phyloP scores from a whole-genome alignment of 1,140 invertebrate species.

The Drosophila arizonae region DNA sequence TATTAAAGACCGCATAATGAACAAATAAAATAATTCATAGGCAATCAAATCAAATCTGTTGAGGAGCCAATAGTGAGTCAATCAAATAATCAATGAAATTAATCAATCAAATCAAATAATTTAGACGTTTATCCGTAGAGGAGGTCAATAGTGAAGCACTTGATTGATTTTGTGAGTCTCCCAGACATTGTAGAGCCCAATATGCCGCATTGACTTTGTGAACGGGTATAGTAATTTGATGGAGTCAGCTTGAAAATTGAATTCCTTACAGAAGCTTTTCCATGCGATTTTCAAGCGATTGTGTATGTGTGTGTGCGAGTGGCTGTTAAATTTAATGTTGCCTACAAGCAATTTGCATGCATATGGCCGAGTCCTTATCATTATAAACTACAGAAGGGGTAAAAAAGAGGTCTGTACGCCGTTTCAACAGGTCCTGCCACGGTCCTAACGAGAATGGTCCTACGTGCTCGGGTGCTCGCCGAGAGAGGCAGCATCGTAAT shows the following conservation, averaged over 20 bases:
- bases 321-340: constrained; percentile 47
- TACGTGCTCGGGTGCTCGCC: constrained; percentile 14
- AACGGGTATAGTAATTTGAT: constrained; percentile 25
- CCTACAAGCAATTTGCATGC: constrained; percentile 57
- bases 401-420: constrained; percentile 30
- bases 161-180: no score
- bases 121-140: no score
- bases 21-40: no score
- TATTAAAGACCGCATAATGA: no score
- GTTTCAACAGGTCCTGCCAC: neutral
- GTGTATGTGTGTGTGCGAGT: neutral
- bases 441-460: neutral
- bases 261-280: constrained; percentile 39
- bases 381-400: constrained; percentile 40
- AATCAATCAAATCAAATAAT: no score
- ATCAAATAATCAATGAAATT: no score
- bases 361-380: constrained; percentile 47
- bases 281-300: constrained; percentile 10
- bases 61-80: no score
- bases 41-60: no score
- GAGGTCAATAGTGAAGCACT: no score
- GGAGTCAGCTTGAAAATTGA: constrained; percentile 45
- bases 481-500: constrained; percentile 15
- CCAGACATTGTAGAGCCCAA: no score
- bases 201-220: no score